phyloP scores from a whole-genome alignment of 2,113 vertebrate genomes.

The Brienomyrus brachyistius region DNA sequence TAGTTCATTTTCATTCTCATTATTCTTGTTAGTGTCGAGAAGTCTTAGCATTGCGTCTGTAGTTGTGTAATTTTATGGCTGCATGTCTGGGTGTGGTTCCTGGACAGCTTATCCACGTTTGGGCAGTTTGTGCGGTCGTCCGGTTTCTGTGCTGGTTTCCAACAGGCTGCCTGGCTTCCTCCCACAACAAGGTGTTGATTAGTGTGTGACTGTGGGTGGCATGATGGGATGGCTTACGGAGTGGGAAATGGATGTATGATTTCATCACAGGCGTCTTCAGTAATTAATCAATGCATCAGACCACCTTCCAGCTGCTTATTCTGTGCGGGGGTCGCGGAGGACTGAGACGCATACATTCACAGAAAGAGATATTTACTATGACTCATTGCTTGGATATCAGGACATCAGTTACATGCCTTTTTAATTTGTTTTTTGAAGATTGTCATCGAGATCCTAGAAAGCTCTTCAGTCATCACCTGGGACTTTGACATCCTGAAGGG shows the following conservation, averaged over 20 bases:
- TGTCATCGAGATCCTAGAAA: constrained; percentile 65
- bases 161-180: not conserved
- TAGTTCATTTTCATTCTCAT: not conserved
- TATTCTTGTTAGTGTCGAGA: not conserved
- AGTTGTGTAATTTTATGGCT: not conserved
- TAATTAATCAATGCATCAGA: not conserved
- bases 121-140: not conserved
- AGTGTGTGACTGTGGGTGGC: constrained; percentile 1
- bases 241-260: not conserved
- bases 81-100: not conserved
- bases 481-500: constrained; percentile 75
- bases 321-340: not conserved
- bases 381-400: not conserved
- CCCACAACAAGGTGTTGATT: not conserved
- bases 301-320: not conserved
- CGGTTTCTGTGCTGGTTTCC: not conserved
- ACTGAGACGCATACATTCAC: not conserved
- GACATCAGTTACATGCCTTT: not conserved
- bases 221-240: not conserved
- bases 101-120: not conserved
- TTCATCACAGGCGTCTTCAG: not conserved
- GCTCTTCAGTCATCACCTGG: constrained; percentile 74
- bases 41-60: not conserved
- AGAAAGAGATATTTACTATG: not conserved
- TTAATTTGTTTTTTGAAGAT: constrained; percentile 47